Base-by-base conservation (phyloP, 2,888 invertebrate species). In the Clostera curtula region DNA sequence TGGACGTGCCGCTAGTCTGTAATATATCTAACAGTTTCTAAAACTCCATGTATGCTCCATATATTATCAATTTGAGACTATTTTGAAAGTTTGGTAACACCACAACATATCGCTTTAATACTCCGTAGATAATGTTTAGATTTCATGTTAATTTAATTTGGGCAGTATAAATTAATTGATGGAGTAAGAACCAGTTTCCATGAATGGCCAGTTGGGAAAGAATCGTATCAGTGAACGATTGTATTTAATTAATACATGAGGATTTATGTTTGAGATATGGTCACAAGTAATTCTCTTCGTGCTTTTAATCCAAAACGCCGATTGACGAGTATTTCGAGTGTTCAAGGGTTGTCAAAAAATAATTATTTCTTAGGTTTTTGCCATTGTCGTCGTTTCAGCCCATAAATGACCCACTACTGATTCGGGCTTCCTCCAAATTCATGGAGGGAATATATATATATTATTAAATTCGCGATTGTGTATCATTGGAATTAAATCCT, bases 161-260 rank as follows among this genome's bases (percentile, higher is more conserved):
- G 65, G 58, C 58, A 67, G 64, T 71, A 70, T 68, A 68, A 72
- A 71, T 71, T 68, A 72, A 73, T 69, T 57, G 63, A 57, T 53
- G 50, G 57, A 53, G 47, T 52, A 40, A 53, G 43, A 73, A 76
- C 75, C 62, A 43, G 76, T 74, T 73, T 56, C 45, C 55, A 50
- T 56, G 61, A 56, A 58, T 56, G 64, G 59, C 58, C 51, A 52
- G 60, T 53, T 56, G 56, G 57, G 61, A 60, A 58, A 52, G 50
- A 55, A 58, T 67, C 57, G 66, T 58, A 74, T 72, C 62, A 52
- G 57, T 64, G 51, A 53, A 56, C 68, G 69, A 72, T 74, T 68
- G 72, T 60, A 64, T 71, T 74, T 71, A 74, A 75, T 75, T 69
- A 71, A 74, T 69, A 61, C 64, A 67, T 60, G 63, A 66, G 69